Base-by-base conservation (phyloP, 1,140 invertebrate species). In the Liolophura sinensis region DNA sequence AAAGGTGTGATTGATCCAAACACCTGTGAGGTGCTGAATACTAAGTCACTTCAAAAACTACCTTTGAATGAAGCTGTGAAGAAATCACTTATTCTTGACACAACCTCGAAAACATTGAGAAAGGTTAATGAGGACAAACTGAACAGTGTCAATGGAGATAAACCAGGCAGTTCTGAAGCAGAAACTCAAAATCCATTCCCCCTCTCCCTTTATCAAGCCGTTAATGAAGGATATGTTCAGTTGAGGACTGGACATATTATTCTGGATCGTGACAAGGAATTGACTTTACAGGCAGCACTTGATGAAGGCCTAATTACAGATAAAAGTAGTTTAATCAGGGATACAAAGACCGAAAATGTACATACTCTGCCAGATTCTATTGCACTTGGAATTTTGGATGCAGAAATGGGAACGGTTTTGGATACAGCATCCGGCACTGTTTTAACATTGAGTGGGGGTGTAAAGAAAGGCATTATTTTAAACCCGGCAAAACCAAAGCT, bases 301-400 rank as follows among this genome's bases (percentile, higher is more conserved):
- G 84, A 90, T 27, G 68, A 69, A 46, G 81, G 78, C n/a, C 63
- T 73, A n/a, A 50, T 74, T 14, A 49, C 47, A 16, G 18, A 60
- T 24, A 68, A 70, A 49, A 65, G 61, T 55, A 65, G 64, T 15
- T 72, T 57, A 61, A 62, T 74, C 50, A 65, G 70, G 18, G 68
- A 71, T 48, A 51, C 59, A 11, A 64, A 63, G 16, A 67, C 66
- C 6, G 72, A 64, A 1, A 46, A 71, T 16, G 64, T 65, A 25
- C 71, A 73, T 61, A 25, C 61, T 46, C 69, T 73, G 48, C 91
- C 92, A 82, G 92, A 95, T 86, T 91, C 92, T 27, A 81, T 95
- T 56, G 89, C 92, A 27, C 90, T 92, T 82, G 90, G 91, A 55
- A 86, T 92, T 64, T 94, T 94, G 78, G 89, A 95, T 79, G 85